Conservation (phyloP, 1,140 invertebrate species). For the Rhyzopertha dominica region DNA sequence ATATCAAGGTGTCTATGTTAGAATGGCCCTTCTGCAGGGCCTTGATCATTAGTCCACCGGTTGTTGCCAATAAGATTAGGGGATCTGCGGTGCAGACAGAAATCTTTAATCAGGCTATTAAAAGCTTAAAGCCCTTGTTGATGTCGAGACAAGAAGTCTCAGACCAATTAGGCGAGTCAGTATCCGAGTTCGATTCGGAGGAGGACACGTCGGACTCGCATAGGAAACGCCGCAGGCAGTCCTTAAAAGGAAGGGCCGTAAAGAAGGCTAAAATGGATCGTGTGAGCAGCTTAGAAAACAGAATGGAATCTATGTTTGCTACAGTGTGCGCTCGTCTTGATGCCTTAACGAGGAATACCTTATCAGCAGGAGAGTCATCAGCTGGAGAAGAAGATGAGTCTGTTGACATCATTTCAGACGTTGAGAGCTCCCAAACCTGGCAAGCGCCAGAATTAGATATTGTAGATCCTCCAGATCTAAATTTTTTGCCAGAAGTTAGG, state of each 20-base stretch:
- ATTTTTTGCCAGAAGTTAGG: not conserved
- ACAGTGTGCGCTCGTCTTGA: not conserved
- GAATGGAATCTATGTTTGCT: not conserved
- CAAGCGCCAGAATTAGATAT: not conserved
- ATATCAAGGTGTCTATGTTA: not conserved
- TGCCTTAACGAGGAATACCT: not conserved
- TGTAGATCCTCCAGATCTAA: not conserved
- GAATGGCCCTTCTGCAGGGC: not conserved
- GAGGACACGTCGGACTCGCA: not conserved
- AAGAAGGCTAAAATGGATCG: not conserved
- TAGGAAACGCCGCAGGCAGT: no score
- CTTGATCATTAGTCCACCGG: constrained; percentile 1
- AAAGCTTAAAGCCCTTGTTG: not conserved
- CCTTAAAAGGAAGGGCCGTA: no score
- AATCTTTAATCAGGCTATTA: not conserved
- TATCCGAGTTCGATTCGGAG: not conserved
- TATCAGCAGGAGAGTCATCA: no score
- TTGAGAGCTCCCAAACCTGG: not conserved
- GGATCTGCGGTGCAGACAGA: constrained; percentile 1
- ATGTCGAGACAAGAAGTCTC: not conserved
- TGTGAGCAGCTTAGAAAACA: not conserved
- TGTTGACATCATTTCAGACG: not conserved
- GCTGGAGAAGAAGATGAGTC: not conserved
- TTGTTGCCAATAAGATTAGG: not conserved
- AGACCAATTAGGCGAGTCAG: not conserved